A percentile compares a stretch with the other conserved stretches of the same genome.
phyloP scores from a whole-genome alignment of 1,140 invertebrate species.

The Aphaenogaster floridana region DNA sequence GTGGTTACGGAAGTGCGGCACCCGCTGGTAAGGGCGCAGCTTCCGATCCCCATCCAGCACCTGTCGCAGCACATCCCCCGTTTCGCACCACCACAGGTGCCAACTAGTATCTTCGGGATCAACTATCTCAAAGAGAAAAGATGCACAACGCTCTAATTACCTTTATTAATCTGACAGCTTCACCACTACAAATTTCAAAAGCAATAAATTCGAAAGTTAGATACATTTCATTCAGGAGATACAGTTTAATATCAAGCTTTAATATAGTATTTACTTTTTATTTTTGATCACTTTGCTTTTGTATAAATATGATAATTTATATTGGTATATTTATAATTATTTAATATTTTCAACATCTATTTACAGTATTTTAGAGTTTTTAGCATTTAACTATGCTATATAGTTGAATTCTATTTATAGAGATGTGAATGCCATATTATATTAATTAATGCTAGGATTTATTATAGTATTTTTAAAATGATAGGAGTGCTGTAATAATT shows the following conservation, averaged over 20 bases:
- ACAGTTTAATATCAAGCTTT: not conserved
- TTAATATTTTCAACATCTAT: not conserved
- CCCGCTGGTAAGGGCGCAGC: conserved; percentile 78
- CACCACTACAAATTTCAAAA: not conserved
- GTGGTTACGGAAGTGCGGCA: conserved; percentile 88
- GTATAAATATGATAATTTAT: not conserved
- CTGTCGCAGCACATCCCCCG: conserved; percentile 77
- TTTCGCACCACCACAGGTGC: conserved; percentile 87
- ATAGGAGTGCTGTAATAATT: not conserved
- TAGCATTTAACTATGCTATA: not conserved
- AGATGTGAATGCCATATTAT: not conserved
- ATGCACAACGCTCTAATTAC: not conserved
- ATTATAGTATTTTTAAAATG: not conserved
- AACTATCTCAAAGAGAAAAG: conserved; percentile 62
- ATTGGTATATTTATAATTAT: not conserved
- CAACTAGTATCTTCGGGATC: conserved; percentile 77
- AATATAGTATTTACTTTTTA: not conserved
- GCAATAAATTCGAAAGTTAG: not conserved
- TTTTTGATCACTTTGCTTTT: not conserved
- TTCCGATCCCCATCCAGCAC: conserved; percentile 76
- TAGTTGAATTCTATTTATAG: not conserved
- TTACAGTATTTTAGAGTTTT: not conserved
- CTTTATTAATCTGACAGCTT: not conserved
- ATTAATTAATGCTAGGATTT: not conserved
- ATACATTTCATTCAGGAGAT: not conserved